Evolutionary conservation across 2,888 invertebrate genomes (phyloP), one percentile per base, ranked within the genome.

Genomic region (Eupithecia pulchellata): DNA sequence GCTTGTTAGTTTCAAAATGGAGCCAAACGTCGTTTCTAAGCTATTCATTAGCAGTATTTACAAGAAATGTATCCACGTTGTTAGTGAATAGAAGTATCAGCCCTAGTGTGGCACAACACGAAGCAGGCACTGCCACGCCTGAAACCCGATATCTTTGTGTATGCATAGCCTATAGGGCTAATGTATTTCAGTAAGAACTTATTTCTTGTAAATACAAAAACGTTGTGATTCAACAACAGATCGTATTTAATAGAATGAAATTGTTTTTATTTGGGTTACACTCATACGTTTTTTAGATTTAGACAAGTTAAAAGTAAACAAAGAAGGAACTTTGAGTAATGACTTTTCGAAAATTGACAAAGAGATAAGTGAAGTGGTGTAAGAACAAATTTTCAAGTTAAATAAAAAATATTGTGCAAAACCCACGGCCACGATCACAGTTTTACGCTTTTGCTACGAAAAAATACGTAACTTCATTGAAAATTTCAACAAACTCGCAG

Each of bases 141-240:
- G 72, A 47, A 63, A 69, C 66, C 58, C 66, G 66, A 69, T 69
- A 69, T 69, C 66, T 63, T 72, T 72, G 68, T 47, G 58, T 52
- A 61, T 65, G 61, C 39, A 20, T 52, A 4, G 25, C 25, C 13
- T 52, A 66, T 72, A 63, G 58, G 34, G 39, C 66, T 68, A 63
- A 72, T 68, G 66, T 62, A 64, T 52, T 52, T 52, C 52, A 52
- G 13, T 6, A 4, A 52, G 25, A 52, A 3, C 52, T 25, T 52
- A 25, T 52, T 13, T 52, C 0, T 13, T 52, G 52, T 52, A 25
- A 11, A 4, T 13, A 11, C 2, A 20, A 17, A 47, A 42, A n/a
- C 42, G 11, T 52, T 25, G 20, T 13, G 52, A 52, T 13, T 25
- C 52, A 52, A 25, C 13, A 25, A 1, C n/a, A 42, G 42, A 42